Evolutionary conservation across 2,113 vertebrate species (phyloP), one percentile per base, ranked within the genome.

Genomic region (Dicrurus megarhynchus): DNA sequence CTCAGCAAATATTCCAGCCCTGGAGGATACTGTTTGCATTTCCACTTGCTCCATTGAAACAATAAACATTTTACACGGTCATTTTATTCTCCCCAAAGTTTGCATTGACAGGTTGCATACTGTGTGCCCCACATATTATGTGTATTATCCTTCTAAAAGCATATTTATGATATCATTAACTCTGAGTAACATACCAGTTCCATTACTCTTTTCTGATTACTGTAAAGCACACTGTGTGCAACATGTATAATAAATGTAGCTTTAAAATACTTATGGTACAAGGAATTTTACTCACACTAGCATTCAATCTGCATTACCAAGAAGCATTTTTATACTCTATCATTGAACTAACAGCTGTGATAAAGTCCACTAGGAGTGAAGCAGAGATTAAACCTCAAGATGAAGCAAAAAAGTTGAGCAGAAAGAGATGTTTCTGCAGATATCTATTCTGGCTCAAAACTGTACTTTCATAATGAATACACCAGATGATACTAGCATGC

Each of bases 181-280:
- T 79, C 79, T 53, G 47, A 92, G 56, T 39, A 87, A 64, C 60
- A 60, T 37, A 91, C 8, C 47, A 93, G 88, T 91, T 59, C 47
- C 81, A 92, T 88, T 89, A 95, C 55, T 88, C 39, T 82, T 94
- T 87, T 81, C 87, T 64, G 68, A 91, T 87, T 94, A 74, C 69
- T 73, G 42, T 83, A 76, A 60, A 78, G 61, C 24, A 88, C 21
- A 30, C 64, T 56, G 50, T 52, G 57, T 61, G 49, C 46, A 65
- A 67, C 41, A 37, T 24, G 23, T 52, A 39, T 84, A 90, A 90
- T 78, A 93, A 93, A 84, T 85, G 86, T 32, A 95, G 39, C 56
- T 76, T 88, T 93, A 95, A 96, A 96, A 90, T 78, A 89, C 74
- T 64, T 81, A 44, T 0, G 7, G 69, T 84, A 91, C 70, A 87